A percentile compares a stretch with the other conserved stretches of the same genome.
phyloP scores from a whole-genome alignment of 2,888 invertebrate species.

The Aplocera efformata region DNA sequence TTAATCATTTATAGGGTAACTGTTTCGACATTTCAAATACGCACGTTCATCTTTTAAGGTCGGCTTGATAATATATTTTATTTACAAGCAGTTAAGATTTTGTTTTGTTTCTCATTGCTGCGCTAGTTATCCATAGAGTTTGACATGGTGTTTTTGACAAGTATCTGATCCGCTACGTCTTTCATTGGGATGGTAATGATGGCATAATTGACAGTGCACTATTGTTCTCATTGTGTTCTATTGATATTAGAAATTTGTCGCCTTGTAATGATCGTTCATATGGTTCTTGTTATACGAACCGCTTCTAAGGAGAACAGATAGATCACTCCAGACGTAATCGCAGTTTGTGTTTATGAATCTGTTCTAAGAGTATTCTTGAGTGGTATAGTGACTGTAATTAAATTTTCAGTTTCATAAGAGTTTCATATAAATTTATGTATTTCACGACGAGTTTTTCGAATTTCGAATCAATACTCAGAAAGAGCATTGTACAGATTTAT shows the following conservation, averaged over 20 bases:
- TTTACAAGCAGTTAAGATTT: slow-evolving; percentile 44
- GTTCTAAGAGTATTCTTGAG: no score
- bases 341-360: background rate
- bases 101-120: slow-evolving; percentile 40
- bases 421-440: no score
- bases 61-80: slow-evolving; percentile 41
- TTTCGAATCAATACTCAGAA: no score
- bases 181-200: slow-evolving; percentile 78
- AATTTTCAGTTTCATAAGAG: no score
- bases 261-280: slow-evolving; percentile 71
- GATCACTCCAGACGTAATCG: slow-evolving; percentile 1
- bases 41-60: slow-evolving; percentile 49
- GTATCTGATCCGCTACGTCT: slow-evolving; percentile 73
- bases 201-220: slow-evolving; percentile 78
- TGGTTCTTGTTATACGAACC: slow-evolving; percentile 53
- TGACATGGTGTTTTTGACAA: slow-evolving; percentile 68
- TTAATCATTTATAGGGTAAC: slow-evolving; percentile 73
- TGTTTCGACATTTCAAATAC: slow-evolving; percentile 58
- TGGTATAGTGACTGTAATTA: no score
- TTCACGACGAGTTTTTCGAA: no score
- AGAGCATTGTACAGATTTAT: no score
- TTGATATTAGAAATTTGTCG: slow-evolving; percentile 77
- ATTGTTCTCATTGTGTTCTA: slow-evolving; percentile 77
- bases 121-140: slow-evolving; percentile 41
- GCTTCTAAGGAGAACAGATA: slow-evolving; percentile 29